Evolutionary conservation across 2,888 invertebrate species (phyloP), one percentile per base, ranked within the genome.

Genomic region (Nesidiocoris tenuis): DNA sequence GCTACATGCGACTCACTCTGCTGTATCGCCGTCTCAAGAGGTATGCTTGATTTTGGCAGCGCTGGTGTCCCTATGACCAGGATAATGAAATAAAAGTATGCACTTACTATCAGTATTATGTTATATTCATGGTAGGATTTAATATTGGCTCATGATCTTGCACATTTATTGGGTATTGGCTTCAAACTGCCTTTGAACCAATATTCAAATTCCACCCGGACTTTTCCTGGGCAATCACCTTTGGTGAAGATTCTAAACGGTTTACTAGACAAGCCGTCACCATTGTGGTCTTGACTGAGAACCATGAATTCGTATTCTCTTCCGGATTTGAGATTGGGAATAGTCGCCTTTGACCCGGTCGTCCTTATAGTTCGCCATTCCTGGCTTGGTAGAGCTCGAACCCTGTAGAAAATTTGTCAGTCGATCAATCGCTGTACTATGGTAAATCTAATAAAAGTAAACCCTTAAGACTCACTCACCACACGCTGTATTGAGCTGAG

Each of bases 241-340:
- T 89, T 88, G 0, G 95, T 95, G 82, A 88, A 88, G 74, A 91
- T 89, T 80, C 88, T 88, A 25, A 95, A 86, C 12, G 92, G 88
- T 83, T 93, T 93, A 84, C 96, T 96, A 83, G 94, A 95, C 85
- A 95, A 90, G 22, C 96, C 95, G 81, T 95, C 94, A 5, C 95
- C 95, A 77, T 89, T 87, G 81, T 91, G 88, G 84, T 96, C 95
- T 83, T 93, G 91, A 80, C 95, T 91, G 66, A 95, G 87, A 65
- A 97, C 92, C 88, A 95, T 94, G 82, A 97, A 90, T 84, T 96
- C 95, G 84, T 96, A 96, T 82, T 91, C 90, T 21, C 90, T 87
- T 67, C 88, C 91, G 19, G 95, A 90, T 77, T 87, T 86, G 80
- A 97, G 87, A 80, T 91, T 90, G 79, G 88, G 88, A 77, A 96